Base-by-base conservation (phyloP, 1,140 invertebrate genomes). In the Mycetomoellerius zeteki region DNA sequence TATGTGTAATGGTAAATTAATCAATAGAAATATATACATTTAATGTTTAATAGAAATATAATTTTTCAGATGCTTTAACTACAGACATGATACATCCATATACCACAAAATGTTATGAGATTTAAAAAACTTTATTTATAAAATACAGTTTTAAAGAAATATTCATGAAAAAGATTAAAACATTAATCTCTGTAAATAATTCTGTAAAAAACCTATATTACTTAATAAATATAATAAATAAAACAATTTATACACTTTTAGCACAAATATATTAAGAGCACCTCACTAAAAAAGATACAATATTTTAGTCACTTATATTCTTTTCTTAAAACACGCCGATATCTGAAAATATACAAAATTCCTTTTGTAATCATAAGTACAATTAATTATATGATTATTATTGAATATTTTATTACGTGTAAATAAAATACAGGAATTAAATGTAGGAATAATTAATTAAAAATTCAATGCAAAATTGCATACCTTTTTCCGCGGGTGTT, bases 401-500 rank as follows among this genome's bases (percentile, higher is more conserved):
- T n/a, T 33, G 0, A 67, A 67, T 21, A 67, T 67, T 12, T 62
- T 47, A 47, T 21, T 27, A 24, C 7, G 7, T 52, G 24, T n/a
- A 62, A 73, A 43, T 37, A 24, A 65, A 77, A n/a, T 37, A 6
- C 52, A 14, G 14, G 2, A 12, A 56, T 56, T 56, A 56, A 54
- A 67, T 69, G 5, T 16, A 6, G 6, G 0, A 37, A 52, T 62
- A 56, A 50, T 27, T 69, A n/a, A 30, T 43, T 37, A 7, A 37
- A 54, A 43, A 43, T 27, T 27, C 0, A 37, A 12, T 16, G n/a
- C n/a, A n/a, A n/a, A n/a, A n/a, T 62, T 12, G 21, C 47, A 10
- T 89, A 91, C 92, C 86, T 86, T 58, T 89, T 84, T 91, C 78
- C 73, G 54, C 86, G 75, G 86, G 60, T 86, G 90, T 84, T 84